Evolutionary conservation across 2,888 invertebrate genomes (phyloP).

Genomic region (Timema cristinae): DNA sequence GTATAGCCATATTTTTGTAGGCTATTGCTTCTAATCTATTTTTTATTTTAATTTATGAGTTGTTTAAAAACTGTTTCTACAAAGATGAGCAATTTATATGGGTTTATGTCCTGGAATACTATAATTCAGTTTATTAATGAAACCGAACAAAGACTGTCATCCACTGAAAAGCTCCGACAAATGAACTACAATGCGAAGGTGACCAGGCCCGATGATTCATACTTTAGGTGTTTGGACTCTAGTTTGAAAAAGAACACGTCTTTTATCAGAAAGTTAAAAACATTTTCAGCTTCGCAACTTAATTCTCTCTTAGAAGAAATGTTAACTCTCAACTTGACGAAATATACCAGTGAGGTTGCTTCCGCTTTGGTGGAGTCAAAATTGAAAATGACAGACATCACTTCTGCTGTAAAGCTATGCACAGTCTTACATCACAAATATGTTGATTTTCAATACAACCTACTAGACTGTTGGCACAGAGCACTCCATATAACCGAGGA

Average conservation of each 20-base stretch:
- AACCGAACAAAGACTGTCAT: neutral
- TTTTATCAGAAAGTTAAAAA: constrained; percentile 93
- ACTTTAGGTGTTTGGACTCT: constrained; percentile 87
- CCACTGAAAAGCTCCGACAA: neutral
- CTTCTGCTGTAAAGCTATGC: constrained; percentile 80
- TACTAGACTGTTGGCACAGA: constrained; percentile 94
- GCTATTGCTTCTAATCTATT: too few relatives aligned
- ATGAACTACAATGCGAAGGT: neutral
- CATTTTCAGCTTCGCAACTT: constrained; percentile 79
- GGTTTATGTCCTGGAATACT: too few relatives aligned
- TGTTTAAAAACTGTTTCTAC: too few relatives aligned
- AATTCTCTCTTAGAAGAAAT: constrained; percentile 82
- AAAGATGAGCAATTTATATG: too few relatives aligned
- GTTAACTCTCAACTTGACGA: constrained; percentile 82
- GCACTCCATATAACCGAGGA: constrained; percentile 71
- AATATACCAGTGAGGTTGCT: constrained; percentile 94
- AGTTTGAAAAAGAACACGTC: constrained; percentile 96
- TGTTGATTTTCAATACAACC: constrained; percentile 77
- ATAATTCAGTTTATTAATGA: neutral
- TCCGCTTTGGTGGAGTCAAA: constrained; percentile 90
- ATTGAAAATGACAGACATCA: constrained; percentile 92
- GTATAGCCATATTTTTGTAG: too few relatives aligned
- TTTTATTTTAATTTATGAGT: too few relatives aligned
- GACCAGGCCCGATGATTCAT: constrained; percentile 67
- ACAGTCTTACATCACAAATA: constrained; percentile 87